Base-by-base conservation (phyloP, 2,888 invertebrate species). In the Drosophila ustulata region DNA sequence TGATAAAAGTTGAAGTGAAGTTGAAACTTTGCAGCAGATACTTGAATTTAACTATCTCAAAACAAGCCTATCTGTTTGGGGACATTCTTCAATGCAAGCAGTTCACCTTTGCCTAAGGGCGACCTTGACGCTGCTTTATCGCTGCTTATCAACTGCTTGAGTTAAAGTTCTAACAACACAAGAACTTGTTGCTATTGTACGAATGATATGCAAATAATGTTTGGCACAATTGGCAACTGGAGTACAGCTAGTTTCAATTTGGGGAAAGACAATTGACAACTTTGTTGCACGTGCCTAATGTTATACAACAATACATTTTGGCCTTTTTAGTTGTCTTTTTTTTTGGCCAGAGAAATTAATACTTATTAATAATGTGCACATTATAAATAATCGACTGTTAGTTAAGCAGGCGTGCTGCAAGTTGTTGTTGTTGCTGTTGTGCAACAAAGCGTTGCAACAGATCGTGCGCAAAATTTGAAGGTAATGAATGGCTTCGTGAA, bases 401-500 rank as follows among this genome's bases (percentile, higher is more conserved):
- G 74, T 70, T 85, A 82, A 78, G 69, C 88, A 71, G 82, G 68
- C 73, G 82, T 82, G 72, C 64, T 75, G 46, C 51, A 59, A 39
- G 39, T 59, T 34, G 49, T 28, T 41, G 58, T 47, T 69, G 51
- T 39, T 70, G 50, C 25, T 56, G 70, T 32, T 66, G 84, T 13
- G 57, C 81, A 85, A 30, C 86, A 88, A 85, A 88, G 80, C 85
- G 83, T 85, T 75, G 88, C 89, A 89, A 74, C 89, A 82, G 78
- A 85, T 85, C 85, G 85, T 85, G 85, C 85, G 85, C 88, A 85
- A 85, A 88, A 89, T 88, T 89, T 85, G 74, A 74, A 78, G 78
- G 78, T 49, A 69, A 80, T 65, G 68, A 61, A 61, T 61, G 74
- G 55, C 63, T 28, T 39, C 56, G 50, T 59, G 50, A 76, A 76